Percentiles rank a stretch among this genome's conserved stretches.
Evolutionary conservation across 1,140 invertebrate genomes (phyloP).

Genomic region (Cheumatopsyche charites): DNA sequence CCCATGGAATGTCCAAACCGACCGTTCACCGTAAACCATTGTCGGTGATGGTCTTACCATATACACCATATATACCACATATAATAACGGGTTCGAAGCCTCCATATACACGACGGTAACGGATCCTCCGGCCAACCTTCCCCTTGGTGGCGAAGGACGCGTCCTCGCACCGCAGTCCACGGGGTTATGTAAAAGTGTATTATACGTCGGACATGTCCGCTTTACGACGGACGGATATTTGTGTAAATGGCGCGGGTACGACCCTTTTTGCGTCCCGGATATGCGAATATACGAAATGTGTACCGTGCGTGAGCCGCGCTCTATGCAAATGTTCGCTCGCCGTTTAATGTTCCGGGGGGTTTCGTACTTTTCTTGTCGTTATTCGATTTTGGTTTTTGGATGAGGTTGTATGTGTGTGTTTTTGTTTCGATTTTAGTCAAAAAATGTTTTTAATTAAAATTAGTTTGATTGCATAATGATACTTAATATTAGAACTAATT

Average conservation of each 20-base stretch:
- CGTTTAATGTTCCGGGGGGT: constrained; percentile 7
- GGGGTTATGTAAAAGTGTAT: constrained; percentile 10
- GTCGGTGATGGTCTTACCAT: constrained; percentile 30
- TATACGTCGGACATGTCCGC: neutral
- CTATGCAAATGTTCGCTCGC: constrained; percentile 1
- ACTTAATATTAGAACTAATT: too few relatives aligned
- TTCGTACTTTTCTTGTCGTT: neutral
- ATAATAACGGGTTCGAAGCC: constrained; percentile 10
- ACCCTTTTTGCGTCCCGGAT: too few relatives aligned
- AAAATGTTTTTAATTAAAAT: too few relatives aligned
- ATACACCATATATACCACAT: too few relatives aligned
- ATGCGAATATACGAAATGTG: too few relatives aligned
- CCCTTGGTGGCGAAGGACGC: neutral
- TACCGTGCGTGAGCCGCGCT: too few relatives aligned
- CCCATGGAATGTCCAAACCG: constrained; percentile 14
- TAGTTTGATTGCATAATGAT: too few relatives aligned
- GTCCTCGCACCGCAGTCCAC: neutral
- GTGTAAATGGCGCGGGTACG: constrained; percentile 20
- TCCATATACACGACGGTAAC: constrained; percentile 14
- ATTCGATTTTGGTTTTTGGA: too few relatives aligned
- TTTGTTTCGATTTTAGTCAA: too few relatives aligned
- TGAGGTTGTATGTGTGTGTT: too few relatives aligned
- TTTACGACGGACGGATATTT: constrained; percentile 33
- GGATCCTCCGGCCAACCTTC: neutral
- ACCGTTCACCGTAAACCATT: constrained; percentile 8